phyloP scores from a whole-genome alignment of 2,113 vertebrate species.

The Tichodroma muraria region DNA sequence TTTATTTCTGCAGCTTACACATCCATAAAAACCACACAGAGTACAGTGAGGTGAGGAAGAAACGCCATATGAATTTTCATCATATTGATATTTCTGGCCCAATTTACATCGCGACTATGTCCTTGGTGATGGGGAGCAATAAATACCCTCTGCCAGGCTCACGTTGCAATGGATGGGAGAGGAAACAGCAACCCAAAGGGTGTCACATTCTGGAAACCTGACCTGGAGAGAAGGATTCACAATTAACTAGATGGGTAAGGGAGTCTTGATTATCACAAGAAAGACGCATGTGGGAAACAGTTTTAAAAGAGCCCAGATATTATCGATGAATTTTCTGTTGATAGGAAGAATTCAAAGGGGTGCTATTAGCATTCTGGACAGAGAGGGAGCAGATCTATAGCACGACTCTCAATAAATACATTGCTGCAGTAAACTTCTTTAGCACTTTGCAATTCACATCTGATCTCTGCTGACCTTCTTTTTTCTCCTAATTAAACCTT shows the following conservation, averaged over 20 bases:
- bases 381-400: slow-evolving; percentile 5
- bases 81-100: background rate
- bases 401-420: background rate
- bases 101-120: background rate
- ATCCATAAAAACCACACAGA: background rate
- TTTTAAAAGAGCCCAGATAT: background rate
- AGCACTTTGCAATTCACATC: slow-evolving; percentile 56
- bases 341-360: background rate
- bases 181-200: background rate
- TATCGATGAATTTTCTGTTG: background rate
- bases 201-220: slow-evolving; percentile 42
- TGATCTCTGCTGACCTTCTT: slow-evolving; percentile 50
- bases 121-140: background rate
- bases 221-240: slow-evolving; percentile 1
- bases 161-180: background rate
- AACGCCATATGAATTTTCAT: slow-evolving; percentile 13
- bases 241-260: background rate
- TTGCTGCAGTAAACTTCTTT: slow-evolving; percentile 34
- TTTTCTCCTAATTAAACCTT: slow-evolving; percentile 56
- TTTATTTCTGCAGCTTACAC: background rate
- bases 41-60: background rate
- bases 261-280: slow-evolving; percentile 12
- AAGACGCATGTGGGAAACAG: background rate
- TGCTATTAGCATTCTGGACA: slow-evolving; percentile 7
- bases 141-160: slow-evolving; percentile 28